Percentiles rank a stretch among this genome's conserved stretches.
phyloP scores from a whole-genome alignment of 2,797 vertebrate genomes.

The Adelosebastes latens region DNA sequence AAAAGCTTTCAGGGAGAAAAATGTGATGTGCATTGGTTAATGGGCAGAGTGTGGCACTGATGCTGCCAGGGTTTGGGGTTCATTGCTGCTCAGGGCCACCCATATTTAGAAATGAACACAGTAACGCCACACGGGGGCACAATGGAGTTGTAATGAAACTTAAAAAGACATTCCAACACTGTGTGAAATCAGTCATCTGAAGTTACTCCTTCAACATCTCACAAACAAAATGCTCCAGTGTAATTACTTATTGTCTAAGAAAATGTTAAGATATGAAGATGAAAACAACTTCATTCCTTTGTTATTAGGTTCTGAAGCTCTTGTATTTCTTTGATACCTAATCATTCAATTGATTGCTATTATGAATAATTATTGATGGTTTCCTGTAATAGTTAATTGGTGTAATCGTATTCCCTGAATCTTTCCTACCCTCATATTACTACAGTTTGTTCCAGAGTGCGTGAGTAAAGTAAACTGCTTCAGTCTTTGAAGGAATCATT shows the following conservation, averaged over 20 bases:
- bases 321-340: background rate
- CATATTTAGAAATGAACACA: background rate
- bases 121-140: constrained; percentile 72
- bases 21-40: constrained; percentile 49
- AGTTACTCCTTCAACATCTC: background rate
- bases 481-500: background rate
- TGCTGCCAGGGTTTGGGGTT: constrained; percentile 39
- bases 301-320: background rate
- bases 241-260: background rate
- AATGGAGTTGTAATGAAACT: constrained; percentile 40
- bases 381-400: background rate
- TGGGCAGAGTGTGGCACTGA: constrained; percentile 53
- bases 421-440: background rate
- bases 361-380: background rate
- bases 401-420: background rate
- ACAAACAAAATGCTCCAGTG: background rate
- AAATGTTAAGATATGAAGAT: background rate
- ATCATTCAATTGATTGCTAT: background rate
- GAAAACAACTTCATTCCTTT: background rate
- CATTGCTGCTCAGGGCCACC: constrained; percentile 21
- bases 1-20: constrained; percentile 61
- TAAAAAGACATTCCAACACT: background rate
- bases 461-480: background rate
- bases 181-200: background rate
- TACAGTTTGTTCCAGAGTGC: background rate